phyloP scores from a whole-genome alignment of 2,888 invertebrate genomes.

The Syrista parreyssii region DNA sequence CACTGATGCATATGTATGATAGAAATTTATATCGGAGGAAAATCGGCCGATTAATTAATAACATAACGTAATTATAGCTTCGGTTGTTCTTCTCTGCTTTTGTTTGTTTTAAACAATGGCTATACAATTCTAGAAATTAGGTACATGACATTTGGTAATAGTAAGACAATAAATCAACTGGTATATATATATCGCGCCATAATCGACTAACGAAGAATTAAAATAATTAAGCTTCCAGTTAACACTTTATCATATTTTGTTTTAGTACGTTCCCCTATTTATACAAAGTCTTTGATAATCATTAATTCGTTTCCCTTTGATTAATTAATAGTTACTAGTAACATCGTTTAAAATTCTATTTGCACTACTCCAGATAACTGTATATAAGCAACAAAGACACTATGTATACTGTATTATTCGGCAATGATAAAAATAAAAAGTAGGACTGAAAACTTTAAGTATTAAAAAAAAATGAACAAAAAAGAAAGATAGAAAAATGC shows the following conservation, averaged over 20 bases:
- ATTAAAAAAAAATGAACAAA: not conserved
- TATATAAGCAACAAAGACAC: not conserved
- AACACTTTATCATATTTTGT: not conserved
- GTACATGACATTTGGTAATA: not conserved
- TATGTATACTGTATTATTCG: not conserved
- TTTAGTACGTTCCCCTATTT: slow-evolving; percentile 15
- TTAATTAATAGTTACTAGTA: slow-evolving; percentile 15
- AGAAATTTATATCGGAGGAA: not conserved
- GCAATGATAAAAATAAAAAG: not conserved
- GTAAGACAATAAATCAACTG: not conserved
- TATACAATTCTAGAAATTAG: not conserved
- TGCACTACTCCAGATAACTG: slow-evolving; percentile 10
- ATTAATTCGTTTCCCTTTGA: slow-evolving; percentile 12
- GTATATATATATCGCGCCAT: not conserved
- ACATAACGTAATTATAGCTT: not conserved
- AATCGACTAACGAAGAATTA: slow-evolving; percentile 7
- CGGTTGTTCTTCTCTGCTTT: not conserved
- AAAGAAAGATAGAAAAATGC: not conserved
- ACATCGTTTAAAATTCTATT: slow-evolving; percentile 10
- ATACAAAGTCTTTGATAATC: slow-evolving; percentile 17
- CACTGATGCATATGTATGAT: not conserved
- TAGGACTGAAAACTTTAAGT: not conserved
- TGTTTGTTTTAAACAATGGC: not conserved
- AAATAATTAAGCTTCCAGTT: slow-evolving; percentile 5
- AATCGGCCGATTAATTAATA: not conserved